phyloP scores from a whole-genome alignment of 2,797 vertebrate species.

The Balearica regulorum region DNA sequence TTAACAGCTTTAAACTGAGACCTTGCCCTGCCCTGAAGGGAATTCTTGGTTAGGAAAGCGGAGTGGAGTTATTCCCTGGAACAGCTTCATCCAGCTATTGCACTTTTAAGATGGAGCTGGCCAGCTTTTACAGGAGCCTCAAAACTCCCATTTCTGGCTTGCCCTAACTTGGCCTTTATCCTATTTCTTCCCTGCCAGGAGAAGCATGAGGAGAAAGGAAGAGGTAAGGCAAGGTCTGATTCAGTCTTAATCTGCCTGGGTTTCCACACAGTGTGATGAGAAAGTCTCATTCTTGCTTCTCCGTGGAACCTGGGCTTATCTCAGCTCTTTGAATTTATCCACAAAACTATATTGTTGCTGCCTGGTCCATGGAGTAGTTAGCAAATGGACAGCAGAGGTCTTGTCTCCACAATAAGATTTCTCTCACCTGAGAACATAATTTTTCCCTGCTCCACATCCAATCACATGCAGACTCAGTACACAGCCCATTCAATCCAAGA shows the following conservation, averaged over 20 bases:
- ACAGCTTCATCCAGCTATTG: neutral
- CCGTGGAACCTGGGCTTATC: neutral
- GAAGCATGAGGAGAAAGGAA: neutral
- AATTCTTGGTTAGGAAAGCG: neutral
- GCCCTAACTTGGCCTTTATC: neutral
- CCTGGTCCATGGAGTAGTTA: neutral
- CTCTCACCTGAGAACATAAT: neutral
- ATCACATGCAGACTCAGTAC: neutral
- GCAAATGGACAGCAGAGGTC: neutral
- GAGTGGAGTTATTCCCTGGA: neutral
- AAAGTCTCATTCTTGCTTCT: neutral
- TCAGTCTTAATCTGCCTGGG: neutral
- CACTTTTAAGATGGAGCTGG: neutral
- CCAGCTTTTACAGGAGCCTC: neutral
- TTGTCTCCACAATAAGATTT: neutral
- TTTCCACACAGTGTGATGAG: neutral
- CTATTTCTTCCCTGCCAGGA: neutral
- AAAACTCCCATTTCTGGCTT: neutral
- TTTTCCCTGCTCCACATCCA: neutral
- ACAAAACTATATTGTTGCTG: neutral
- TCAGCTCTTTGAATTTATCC: neutral
- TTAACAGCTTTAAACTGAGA: neutral
- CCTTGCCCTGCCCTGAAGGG: neutral
- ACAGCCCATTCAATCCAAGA: neutral
- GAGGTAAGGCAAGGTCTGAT: neutral